phyloP scores from a whole-genome alignment of 1,140 invertebrate species.

The Caenorhabditis remanei region DNA sequence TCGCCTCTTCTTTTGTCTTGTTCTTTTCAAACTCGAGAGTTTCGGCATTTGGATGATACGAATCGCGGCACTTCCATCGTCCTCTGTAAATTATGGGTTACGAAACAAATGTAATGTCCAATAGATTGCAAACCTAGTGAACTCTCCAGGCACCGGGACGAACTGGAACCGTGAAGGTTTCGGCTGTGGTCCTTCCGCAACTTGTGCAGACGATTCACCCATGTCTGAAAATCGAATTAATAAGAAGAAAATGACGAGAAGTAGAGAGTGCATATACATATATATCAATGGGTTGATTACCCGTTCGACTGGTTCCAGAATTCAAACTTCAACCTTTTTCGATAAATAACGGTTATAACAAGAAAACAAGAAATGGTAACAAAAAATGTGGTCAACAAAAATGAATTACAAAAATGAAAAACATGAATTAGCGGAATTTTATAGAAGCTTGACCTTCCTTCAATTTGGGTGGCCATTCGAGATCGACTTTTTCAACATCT shows the following conservation, averaged over 20 bases:
- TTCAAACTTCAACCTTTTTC: too few relatives aligned
- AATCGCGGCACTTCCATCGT: constrained; percentile 36
- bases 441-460: background rate
- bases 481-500: constrained; percentile 79
- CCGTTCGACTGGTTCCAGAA: too few relatives aligned
- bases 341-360: too few relatives aligned
- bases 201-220: background rate
- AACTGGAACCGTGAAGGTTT: constrained; percentile 41
- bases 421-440: background rate
- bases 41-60: constrained; percentile 37
- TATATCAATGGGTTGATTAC: too few relatives aligned
- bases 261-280: too few relatives aligned
- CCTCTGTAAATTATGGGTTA: background rate
- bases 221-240: background rate
- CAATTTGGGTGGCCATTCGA: constrained; percentile 75
- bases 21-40: constrained; percentile 47
- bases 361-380: too few relatives aligned
- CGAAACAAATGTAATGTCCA: background rate
- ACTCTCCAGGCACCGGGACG: constrained; percentile 33
- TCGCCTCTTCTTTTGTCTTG: constrained; percentile 37
- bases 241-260: background rate
- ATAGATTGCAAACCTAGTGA: background rate
- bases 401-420: background rate
- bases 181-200: constrained; percentile 8
- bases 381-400: background rate